A percentile compares a stretch with the other conserved stretches of the same genome.
Conservation (phyloP, 2,797 vertebrate species). For the Neoniphon sammara region DNA sequence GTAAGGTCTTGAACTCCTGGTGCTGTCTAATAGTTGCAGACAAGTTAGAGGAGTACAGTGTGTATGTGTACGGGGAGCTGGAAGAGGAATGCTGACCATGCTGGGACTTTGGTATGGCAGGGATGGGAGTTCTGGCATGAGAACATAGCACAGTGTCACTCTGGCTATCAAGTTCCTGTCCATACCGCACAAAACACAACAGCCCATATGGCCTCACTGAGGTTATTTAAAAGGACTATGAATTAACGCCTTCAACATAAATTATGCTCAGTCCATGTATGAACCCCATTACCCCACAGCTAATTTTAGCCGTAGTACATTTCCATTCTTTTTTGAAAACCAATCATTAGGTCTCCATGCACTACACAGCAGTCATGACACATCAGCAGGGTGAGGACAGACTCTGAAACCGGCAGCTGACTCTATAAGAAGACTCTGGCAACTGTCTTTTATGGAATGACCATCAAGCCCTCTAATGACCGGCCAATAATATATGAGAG, state of each 20-base stretch:
- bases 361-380: background rate
- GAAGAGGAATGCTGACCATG: constrained; percentile 69
- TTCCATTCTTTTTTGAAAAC: background rate
- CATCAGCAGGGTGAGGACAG: constrained; percentile 18
- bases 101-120: constrained; percentile 59
- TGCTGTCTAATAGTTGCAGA: constrained; percentile 46
- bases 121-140: constrained; percentile 65
- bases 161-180: constrained; percentile 58
- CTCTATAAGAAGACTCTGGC: constrained; percentile 49
- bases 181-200: constrained; percentile 47
- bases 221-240: constrained; percentile 50
- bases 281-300: background rate
- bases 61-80: constrained; percentile 12
- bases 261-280: constrained; percentile 15
- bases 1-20: constrained; percentile 52
- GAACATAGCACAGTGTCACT: constrained; percentile 65
- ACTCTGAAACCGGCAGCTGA: constrained; percentile 24
- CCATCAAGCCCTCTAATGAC: constrained; percentile 37
- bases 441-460: constrained; percentile 45
- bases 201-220: constrained; percentile 32
- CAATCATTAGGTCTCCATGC: background rate
- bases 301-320: background rate
- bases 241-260: constrained; percentile 50
- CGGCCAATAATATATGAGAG: constrained; percentile 28
- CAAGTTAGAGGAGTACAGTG: constrained; percentile 33